Evolutionary conservation across 2,888 invertebrate genomes (phyloP).

Genomic region (Oxycera nigricornis): DNA sequence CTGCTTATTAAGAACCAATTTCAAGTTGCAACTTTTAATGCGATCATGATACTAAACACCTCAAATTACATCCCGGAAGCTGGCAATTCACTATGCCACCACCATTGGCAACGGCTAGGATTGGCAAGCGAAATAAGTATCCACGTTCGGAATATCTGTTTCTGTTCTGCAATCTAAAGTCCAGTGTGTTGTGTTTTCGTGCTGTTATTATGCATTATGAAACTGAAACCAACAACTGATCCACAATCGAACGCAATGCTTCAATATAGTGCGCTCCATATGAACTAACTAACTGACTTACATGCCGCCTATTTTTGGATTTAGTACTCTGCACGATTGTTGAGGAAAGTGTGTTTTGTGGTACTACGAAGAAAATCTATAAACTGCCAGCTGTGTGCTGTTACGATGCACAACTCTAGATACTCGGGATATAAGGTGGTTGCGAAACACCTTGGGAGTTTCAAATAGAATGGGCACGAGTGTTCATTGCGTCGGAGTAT

Average conservation of each 20-base stretch:
- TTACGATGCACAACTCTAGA: too few species aligned
- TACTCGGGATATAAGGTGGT: too few species aligned
- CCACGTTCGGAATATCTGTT: conserved; percentile 4
- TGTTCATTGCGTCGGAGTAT: too few species aligned
- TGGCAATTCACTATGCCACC: neutral
- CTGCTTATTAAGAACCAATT: too few species aligned
- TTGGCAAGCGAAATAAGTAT: neutral
- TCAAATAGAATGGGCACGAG: too few species aligned
- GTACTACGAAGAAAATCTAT: too few species aligned
- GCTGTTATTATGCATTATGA: conserved; percentile 20
- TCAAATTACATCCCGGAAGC: conserved; percentile 18
- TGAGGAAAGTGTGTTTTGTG: neutral
- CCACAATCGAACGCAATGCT: conserved; percentile 18
- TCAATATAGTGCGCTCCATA: neutral
- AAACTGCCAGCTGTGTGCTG: too few species aligned
- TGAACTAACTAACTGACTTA: neutral
- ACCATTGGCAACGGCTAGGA: neutral
- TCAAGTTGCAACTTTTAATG: neutral
- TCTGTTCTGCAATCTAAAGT: neutral
- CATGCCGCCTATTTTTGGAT: conserved; percentile 8
- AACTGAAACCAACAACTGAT: conserved; percentile 8
- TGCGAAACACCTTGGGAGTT: too few species aligned
- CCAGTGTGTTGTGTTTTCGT: neutral
- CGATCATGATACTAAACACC: neutral
- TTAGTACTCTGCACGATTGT: neutral